A percentile compares a stretch with the other conserved stretches of the same genome.
Evolutionary conservation across 2,797 vertebrate genomes (phyloP).

Genomic region (Lindbergichthys nudifrons): DNA sequence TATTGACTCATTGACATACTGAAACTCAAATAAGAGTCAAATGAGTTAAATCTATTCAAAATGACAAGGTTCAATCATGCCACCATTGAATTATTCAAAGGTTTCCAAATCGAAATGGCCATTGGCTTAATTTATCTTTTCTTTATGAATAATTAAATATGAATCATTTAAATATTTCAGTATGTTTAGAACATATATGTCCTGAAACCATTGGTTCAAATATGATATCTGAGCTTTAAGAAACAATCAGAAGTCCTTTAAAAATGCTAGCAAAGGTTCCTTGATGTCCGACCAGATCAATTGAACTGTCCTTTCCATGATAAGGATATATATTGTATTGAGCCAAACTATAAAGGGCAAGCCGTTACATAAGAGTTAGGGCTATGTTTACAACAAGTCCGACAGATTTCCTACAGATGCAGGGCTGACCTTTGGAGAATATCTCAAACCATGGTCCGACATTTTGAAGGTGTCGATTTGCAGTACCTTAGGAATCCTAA

Average conservation of each 20-base stretch:
- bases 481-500: slow-evolving; percentile 35
- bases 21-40: not conserved
- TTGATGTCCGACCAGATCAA: not conserved
- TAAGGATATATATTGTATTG: not conserved
- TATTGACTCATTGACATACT: not conserved
- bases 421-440: slow-evolving; percentile 4
- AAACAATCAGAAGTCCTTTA: not conserved
- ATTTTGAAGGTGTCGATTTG: slow-evolving; percentile 16
- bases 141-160: not conserved
- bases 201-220: not conserved
- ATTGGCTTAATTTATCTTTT: not conserved
- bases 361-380: not conserved
- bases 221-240: not conserved
- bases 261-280: not conserved
- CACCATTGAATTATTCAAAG: not conserved
- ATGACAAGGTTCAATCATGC: not conserved
- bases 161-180: not conserved
- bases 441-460: slow-evolving; percentile 22
- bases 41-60: not conserved
- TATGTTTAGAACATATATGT: not conserved
- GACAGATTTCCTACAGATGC: slow-evolving; percentile 20
- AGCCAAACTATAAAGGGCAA: not conserved
- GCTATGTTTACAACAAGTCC: not conserved
- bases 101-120: not conserved
- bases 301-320: not conserved